Evolutionary conservation across 2,113 vertebrate genomes (phyloP), one percentile per base, ranked within the genome.

Genomic region (Hyla sarda): DNA sequence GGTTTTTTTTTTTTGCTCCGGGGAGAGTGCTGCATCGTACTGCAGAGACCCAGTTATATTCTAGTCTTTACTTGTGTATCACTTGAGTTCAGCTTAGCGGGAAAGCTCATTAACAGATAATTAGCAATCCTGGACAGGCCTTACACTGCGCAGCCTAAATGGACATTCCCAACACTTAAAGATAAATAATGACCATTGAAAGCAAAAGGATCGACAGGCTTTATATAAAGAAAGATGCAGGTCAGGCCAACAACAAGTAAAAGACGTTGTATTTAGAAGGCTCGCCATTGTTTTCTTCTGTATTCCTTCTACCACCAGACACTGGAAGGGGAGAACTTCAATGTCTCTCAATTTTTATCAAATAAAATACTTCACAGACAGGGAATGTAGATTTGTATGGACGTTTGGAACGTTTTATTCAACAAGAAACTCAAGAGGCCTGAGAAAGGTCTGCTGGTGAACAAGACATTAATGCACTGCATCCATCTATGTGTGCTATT

Each of bases 21-120:
- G 12, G 47, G 19, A 56, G 30, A 80, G 73, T 23, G 14, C 23
- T 73, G 12, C 25, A 56, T 73, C 30, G 25, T 78, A 19, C 41
- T 25, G 47, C 45, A 14, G 50, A 25, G 77, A n/a, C 74, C 58
- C 83, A 25, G 76, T 81, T 56, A 45, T 81, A 21, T 52, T 56
- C 75, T 77, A 72, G n/a, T 23, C 76, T 34, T 80, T 56, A 58
- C 47, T 85, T 85, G 47, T 72, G 58, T 86, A 80, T 80, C 84
- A 86, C 84, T 86, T 86, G 65, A 86, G 76, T 72, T 86, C 76
- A 81, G 84, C 84, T 81, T 78, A 81, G 84, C 67, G 47, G 65
- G 84, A 81, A 73, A 60, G 67, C 62, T 86, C 77, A 81, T 81
- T 86, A 86, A 81, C 67, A 73, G 84, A 86, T 86, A 81, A 86